phyloP scores from a whole-genome alignment of 2,113 vertebrate species.

The Gnathonemus echidnorhynchus region DNA sequence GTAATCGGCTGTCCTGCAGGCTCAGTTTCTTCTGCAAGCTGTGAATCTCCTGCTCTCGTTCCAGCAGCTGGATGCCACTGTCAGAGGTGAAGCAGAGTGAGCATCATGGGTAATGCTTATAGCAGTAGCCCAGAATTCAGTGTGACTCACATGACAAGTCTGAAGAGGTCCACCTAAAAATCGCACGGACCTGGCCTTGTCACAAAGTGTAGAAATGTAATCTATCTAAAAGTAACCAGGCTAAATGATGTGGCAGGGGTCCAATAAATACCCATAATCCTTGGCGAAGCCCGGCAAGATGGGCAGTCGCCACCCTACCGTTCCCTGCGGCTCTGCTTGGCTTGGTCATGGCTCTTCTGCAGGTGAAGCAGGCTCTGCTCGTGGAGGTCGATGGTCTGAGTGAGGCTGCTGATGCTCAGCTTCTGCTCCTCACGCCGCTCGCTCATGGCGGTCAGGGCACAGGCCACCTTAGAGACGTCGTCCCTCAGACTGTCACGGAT shows the following conservation, averaged over 20 bases:
- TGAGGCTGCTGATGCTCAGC: conserved; percentile 60
- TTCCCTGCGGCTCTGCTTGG: conserved; percentile 63
- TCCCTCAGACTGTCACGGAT: conserved; percentile 61
- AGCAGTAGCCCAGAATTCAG: background rate
- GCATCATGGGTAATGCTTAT: background rate
- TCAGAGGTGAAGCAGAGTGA: conserved; percentile 18
- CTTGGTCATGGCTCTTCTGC: conserved; percentile 56
- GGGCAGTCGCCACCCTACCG: conserved; percentile 49
- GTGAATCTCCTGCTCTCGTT: conserved; percentile 77
- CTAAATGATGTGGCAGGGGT: background rate
- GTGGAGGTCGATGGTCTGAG: conserved; percentile 48
- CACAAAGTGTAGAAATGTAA: background rate
- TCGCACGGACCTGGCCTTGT: background rate
- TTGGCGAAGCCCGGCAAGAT: background rate
- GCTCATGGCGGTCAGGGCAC: conserved; percentile 54
- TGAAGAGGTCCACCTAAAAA: background rate
- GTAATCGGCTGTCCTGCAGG: conserved; percentile 63
- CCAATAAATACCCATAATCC: background rate
- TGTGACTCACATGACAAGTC: background rate
- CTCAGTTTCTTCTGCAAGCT: conserved; percentile 73
- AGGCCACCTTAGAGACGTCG: conserved; percentile 54
- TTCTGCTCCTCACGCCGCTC: conserved; percentile 63
- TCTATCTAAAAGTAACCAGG: background rate
- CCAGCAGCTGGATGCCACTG: conserved; percentile 74
- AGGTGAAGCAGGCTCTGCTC: conserved; percentile 65